phyloP scores from a whole-genome alignment of 53 echinoderm and acorn worm genomes.

The Antedon mediterranea region DNA sequence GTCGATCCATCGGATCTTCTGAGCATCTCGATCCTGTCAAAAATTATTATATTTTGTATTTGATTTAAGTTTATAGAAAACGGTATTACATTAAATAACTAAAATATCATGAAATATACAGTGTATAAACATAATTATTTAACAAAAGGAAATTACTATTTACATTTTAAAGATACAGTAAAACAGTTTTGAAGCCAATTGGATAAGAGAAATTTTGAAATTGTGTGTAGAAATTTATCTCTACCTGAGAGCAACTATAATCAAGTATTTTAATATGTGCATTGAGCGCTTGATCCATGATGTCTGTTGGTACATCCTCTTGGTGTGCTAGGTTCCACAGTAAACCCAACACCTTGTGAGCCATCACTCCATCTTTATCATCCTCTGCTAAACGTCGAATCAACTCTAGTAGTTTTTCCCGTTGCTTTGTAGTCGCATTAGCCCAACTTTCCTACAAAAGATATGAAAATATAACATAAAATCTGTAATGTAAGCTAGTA shows the following conservation, averaged over 20 bases:
- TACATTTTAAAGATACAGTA: too few species aligned
- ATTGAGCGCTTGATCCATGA: constrained; percentile 96
- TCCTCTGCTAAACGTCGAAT: constrained; percentile 91
- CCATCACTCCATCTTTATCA: constrained; percentile 98
- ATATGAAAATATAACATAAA: neutral
- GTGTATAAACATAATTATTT: too few species aligned
- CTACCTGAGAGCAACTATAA: constrained; percentile 96
- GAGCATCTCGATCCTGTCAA: constrained; percentile 84
- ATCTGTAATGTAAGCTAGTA: neutral
- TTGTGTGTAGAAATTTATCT: too few species aligned
- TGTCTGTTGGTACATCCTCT: constrained; percentile 90
- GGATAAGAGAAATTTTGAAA: too few species aligned
- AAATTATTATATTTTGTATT: neutral
- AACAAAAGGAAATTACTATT: too few species aligned
- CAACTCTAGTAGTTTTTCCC: constrained; percentile 88
- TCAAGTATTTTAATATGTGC: constrained; percentile 96
- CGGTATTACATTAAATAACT: too few species aligned
- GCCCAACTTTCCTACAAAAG: constrained; percentile 73
- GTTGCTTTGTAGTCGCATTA: constrained; percentile 81
- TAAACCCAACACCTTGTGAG: constrained; percentile 89
- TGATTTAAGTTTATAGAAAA: too few species aligned
- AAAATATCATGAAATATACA: too few species aligned
- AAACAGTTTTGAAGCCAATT: too few species aligned
- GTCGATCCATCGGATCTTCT: constrained; percentile 96
- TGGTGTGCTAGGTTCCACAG: constrained; percentile 96